Base-by-base conservation (phyloP, 2,797 vertebrate genomes). In the Mastacembelus armatus region DNA sequence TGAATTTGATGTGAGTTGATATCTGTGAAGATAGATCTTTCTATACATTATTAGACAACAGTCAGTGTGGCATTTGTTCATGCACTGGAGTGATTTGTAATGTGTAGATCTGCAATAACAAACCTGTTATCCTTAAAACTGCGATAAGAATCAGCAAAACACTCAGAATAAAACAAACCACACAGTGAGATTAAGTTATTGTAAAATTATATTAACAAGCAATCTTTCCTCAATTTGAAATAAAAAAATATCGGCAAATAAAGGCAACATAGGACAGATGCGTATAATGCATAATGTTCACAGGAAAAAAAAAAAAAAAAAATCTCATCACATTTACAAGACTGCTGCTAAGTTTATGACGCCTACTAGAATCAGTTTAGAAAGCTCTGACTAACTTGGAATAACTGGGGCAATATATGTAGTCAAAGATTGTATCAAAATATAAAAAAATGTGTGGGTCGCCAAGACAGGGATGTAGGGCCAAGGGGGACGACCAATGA, bases 161-260 rank as follows among this genome's bases (percentile, higher is more conserved):
- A 45, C 8, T 21, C 7, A 39, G 61, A 81, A 80, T 42, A 77
- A 81, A 16, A 82, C 61, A 77, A 44, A 18, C 35, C 77, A 86
- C 84, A 87, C 91, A 74, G 74, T 76, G 71, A 74, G 66, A 87
- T 95, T n/a, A 94, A 95, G 92, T 94, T 93, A 93, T 92, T 93
- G 93, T 93, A 93, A 94, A 94, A 93, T 93, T 92, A 94, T 93
- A 94, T 94, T 93, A 92, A 93, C 91, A 93, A 92, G 92, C 92
- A 93, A 93, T 92, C 85, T 92, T 92, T 94, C 92, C 92, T 93
- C 90, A 89, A 90, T 91, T 92, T 88, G 85, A 92, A 93, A 92
- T 85, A 92, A 89, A 92, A 91, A 91, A 92, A 87, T 86, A 91
- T 89, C 85, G 89, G 91, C 85, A 89, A 93, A 93, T 89, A 91